These are phyloP conservation scores for Chrysoperla carnea DNA, from an alignment of 1,140 invertebrate species.

Conservation along the genomic window DNA sequence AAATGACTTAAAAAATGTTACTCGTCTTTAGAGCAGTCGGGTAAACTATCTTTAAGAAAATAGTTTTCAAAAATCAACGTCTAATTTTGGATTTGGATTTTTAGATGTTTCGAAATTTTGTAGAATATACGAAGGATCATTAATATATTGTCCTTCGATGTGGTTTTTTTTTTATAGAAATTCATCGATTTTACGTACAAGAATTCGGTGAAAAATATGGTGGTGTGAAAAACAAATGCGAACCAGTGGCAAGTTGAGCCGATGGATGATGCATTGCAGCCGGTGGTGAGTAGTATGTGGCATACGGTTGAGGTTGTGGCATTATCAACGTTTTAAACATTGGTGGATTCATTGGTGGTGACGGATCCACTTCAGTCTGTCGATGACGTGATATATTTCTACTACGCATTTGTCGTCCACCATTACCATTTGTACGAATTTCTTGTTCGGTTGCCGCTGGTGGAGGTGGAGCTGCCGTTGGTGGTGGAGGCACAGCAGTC, in stretches of 20 bases:
- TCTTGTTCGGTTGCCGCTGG: constrained; percentile 3
- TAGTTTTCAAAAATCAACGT: too few relatives aligned
- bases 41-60: too few relatives aligned
- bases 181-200: too few relatives aligned
- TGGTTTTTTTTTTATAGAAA: too few relatives aligned
- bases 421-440: neutral
- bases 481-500: constrained; percentile 2
- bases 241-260: constrained; percentile 9
- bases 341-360: neutral
- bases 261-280: constrained; percentile 4
- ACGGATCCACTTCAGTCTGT: neutral
- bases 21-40: too few relatives aligned
- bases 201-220: neutral
- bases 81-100: too few relatives aligned
- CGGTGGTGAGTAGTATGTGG: neutral
- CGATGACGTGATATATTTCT: neutral
- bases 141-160: too few relatives aligned
- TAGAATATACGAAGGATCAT: too few relatives aligned
- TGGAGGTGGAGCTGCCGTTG: constrained; percentile 1
- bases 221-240: constrained; percentile 4
- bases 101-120: too few relatives aligned
- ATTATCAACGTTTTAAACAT: neutral
- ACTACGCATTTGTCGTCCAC: constrained; percentile 1
- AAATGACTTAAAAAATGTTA: too few relatives aligned
- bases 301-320: neutral